Evolutionary conservation across 2,113 vertebrate genomes (phyloP), one percentile per base, ranked within the genome.

Genomic region (Strix aluco): DNA sequence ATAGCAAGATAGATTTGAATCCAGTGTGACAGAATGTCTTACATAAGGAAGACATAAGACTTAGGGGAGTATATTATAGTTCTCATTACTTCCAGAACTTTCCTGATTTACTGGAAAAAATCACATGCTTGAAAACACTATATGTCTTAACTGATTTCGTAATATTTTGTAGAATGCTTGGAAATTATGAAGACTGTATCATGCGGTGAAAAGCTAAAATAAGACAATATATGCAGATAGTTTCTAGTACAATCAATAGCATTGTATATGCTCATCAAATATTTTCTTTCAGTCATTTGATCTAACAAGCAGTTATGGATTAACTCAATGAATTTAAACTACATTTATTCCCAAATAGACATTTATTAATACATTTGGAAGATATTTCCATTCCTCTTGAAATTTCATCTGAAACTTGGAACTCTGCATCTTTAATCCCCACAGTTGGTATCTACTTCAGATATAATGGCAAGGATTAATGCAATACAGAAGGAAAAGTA

Each of bases 1-100:
- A 89, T 86, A 88, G 55, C 75, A 90, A 88, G 73, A 96, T 55
- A 91, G 59, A 95, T 88, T 85, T 93, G 69, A 97, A 96, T 87
- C n/a, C 71, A 96, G 65, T 86, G 51, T 85, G 74, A 94, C 80
- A 97, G 82, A 91, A 75, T 52, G 59, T 79, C 79, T 91, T 58
- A 87, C 22, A 87, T 88, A 97, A 86, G 54, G 62, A 96, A 96
- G 59, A 88, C n/a, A 95, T 52, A 70, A 96, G 65, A 46, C 57
- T 95, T 86, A 49, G 25, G 23, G 88, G 49, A 86, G 42, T 65
- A 8, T 67, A 67, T 38, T n/a, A 77, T 19, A 88, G 23, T 10
- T 78, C 62, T 77, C n/a, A 16, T 86, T 72, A 74, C 51, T 65
- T 13, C 8, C 30, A 79, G 34, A 32, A 88, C 21, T 47, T 65